phyloP scores from a whole-genome alignment of 2,797 vertebrate species.

The Apogon talboti region DNA sequence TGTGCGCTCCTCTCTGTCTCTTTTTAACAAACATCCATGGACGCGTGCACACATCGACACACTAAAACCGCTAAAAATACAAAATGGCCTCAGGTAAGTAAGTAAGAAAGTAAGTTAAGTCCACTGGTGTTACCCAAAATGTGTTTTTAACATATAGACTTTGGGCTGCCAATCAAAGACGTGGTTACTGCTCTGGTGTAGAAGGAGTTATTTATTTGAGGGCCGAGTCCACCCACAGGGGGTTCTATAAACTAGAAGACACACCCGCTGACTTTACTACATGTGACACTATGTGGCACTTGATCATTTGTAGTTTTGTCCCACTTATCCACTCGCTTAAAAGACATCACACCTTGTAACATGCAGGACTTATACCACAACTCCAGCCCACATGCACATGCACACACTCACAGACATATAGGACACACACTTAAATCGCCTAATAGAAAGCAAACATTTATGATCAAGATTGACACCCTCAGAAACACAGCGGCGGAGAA shows the following conservation, averaged over 20 bases:
- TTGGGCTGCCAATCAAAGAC: slow-evolving; percentile 51
- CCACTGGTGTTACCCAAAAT: slow-evolving; percentile 53
- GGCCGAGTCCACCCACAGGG: slow-evolving; percentile 5
- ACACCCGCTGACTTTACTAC: slow-evolving; percentile 59
- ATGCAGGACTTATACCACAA: slow-evolving; percentile 22
- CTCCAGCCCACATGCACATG: slow-evolving; percentile 11
- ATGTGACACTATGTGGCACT: slow-evolving; percentile 31
- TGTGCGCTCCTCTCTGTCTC: slow-evolving; percentile 26
- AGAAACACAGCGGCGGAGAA: slow-evolving; percentile 66
- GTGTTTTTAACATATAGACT: slow-evolving; percentile 49
- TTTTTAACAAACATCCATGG: slow-evolving; percentile 22
- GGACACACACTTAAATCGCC: slow-evolving; percentile 41
- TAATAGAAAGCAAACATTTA: slow-evolving; percentile 75
- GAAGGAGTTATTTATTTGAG: slow-evolving; percentile 19
- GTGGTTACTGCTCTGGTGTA: slow-evolving; percentile 12
- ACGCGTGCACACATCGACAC: slow-evolving; percentile 21
- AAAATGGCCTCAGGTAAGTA: slow-evolving; percentile 45
- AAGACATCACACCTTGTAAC: slow-evolving; percentile 44
- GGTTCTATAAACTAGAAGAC: slow-evolving; percentile 21
- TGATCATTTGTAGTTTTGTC: slow-evolving; percentile 25
- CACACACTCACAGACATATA: slow-evolving; percentile 6
- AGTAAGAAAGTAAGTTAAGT: slow-evolving; percentile 5
- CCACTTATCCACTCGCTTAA: slow-evolving; percentile 21
- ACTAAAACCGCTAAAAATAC: slow-evolving; percentile 53
- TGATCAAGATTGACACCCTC: slow-evolving; percentile 74